Conservation (phyloP, 2,888 invertebrate genomes). For the Euproctis similis region DNA sequence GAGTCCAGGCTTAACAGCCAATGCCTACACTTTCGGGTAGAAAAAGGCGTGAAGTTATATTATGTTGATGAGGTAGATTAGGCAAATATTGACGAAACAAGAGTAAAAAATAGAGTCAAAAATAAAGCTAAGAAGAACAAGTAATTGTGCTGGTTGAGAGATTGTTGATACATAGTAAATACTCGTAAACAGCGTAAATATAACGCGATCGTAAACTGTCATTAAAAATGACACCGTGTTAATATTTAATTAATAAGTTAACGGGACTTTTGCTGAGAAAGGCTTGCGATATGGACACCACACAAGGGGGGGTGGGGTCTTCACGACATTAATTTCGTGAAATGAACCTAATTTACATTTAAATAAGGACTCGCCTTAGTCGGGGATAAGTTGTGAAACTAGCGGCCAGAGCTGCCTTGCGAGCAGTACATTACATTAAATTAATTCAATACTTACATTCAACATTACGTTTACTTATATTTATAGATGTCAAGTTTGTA, state of each 20-base stretch:
- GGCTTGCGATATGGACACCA: slow-evolving; percentile 39
- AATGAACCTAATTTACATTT: slow-evolving; percentile 94
- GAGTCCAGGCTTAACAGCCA: too few relatives aligned
- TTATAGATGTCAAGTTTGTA: too few relatives aligned
- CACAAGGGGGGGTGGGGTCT: slow-evolving; percentile 70
- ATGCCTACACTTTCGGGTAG: too few relatives aligned
- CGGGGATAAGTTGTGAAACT: slow-evolving; percentile 75
- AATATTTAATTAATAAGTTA: slow-evolving; percentile 35
- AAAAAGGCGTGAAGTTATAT: too few relatives aligned
- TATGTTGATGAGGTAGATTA: too few relatives aligned
- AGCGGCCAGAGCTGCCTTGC: slow-evolving; percentile 66
- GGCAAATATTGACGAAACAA: too few relatives aligned
- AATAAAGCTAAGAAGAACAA: too few relatives aligned
- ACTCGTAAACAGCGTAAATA: too few relatives aligned
- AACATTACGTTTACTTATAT: slow-evolving; percentile 40
- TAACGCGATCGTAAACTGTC: slow-evolving; percentile 36
- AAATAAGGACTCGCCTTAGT: slow-evolving; percentile 84
- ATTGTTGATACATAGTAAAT: too few relatives aligned
- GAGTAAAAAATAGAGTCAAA: too few relatives aligned
- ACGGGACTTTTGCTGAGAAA: slow-evolving; percentile 29
- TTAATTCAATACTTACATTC: slow-evolving; percentile 69
- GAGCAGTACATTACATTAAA: slow-evolving; percentile 68
- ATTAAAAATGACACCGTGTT: slow-evolving; percentile 41
- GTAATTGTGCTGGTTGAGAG: too few relatives aligned
- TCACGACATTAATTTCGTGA: slow-evolving; percentile 89